phyloP scores from a whole-genome alignment of 2,797 vertebrate genomes.

The Aphelocoma californica region DNA sequence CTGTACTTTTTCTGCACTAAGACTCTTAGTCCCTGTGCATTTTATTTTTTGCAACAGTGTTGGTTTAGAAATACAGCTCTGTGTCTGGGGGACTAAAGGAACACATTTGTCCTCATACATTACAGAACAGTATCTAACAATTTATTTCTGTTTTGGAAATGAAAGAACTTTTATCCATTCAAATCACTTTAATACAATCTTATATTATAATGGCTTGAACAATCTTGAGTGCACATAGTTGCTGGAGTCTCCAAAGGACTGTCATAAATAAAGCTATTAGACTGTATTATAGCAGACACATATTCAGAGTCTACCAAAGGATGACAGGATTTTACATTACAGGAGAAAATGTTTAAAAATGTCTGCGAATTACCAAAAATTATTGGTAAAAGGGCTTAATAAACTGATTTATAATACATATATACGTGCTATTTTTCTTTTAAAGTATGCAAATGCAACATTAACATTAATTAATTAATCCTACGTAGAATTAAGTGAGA shows the following conservation, averaged over 20 bases:
- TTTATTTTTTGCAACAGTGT: neutral
- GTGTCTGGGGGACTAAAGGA: neutral
- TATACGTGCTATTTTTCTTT: neutral
- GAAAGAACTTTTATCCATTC: slow-evolving; percentile 21
- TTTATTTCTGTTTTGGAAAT: slow-evolving; percentile 5
- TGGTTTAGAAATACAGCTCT: neutral
- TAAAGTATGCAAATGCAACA: neutral
- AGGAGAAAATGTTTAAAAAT: neutral
- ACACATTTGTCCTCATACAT: neutral
- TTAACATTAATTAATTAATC: neutral
- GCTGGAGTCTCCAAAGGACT: slow-evolving; percentile 27
- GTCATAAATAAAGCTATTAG: slow-evolving; percentile 51
- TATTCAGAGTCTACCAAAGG: neutral
- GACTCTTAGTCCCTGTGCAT: neutral
- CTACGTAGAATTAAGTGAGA: neutral
- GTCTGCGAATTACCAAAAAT: neutral
- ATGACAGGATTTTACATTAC: neutral
- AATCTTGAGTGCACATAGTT: slow-evolving; percentile 21
- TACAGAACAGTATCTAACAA: neutral
- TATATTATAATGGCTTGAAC: slow-evolving; percentile 41
- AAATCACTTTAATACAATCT: slow-evolving; percentile 24
- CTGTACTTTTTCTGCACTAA: neutral
- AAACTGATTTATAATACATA: neutral
- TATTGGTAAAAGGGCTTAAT: neutral
- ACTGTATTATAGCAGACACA: neutral